Conservation (phyloP, 2,113 vertebrate species). For the Dromaius novaehollandiae region DNA sequence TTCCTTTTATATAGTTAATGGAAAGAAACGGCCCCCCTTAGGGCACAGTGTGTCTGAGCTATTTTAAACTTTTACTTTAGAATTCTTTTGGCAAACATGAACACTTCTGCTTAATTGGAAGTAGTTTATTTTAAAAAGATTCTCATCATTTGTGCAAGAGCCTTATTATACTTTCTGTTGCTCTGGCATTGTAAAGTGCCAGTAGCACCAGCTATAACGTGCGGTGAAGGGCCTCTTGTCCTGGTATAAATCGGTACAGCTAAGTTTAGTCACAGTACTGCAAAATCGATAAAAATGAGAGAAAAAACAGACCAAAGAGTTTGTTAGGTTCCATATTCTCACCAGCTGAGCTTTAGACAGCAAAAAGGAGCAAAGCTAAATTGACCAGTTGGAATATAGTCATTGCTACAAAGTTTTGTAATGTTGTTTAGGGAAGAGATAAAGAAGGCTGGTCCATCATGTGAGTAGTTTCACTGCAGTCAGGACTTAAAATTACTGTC, state of each 20-base stretch:
- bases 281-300: background rate
- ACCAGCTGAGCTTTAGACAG: background rate
- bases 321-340: background rate
- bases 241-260: background rate
- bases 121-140: background rate
- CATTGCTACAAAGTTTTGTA: background rate
- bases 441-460: background rate
- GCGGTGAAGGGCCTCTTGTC: background rate
- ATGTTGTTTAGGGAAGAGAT: background rate
- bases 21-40: background rate
- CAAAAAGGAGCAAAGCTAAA: background rate
- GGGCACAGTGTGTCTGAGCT: background rate
- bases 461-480: background rate
- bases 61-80: background rate
- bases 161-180: background rate
- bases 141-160: background rate
- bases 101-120: background rate
- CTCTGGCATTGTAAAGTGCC: background rate
- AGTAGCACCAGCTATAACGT: background rate
- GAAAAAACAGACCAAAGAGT: background rate
- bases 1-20: background rate
- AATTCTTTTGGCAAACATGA: background rate
- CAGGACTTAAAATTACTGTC: background rate
- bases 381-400: background rate
- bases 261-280: background rate